Evolutionary conservation across 2,113 vertebrate species (phyloP), one percentile per base, ranked within the genome.

Genomic region (Clinocottus analis): DNA sequence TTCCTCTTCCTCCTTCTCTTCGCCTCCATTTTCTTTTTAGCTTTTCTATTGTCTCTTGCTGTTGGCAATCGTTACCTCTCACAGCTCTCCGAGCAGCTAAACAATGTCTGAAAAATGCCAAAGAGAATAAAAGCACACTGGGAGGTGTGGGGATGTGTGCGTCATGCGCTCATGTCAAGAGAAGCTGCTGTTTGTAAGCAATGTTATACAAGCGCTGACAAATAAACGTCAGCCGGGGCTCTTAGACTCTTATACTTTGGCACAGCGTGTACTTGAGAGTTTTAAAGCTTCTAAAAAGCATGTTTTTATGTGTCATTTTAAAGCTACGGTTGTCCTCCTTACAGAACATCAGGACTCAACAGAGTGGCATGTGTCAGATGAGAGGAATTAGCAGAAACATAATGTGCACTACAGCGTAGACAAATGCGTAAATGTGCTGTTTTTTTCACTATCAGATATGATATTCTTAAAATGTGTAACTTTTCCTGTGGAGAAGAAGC

Each of bases 91-190:
- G 51, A 84, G 72, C 73, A 74, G 60, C 79, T 64, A 41, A 85
- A 70, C 68, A 64, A 64, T 45, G 45, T 84, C 45, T 67, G 21
- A 75, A 87, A 81, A 80, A 72, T 41, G 29, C 31, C 78, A 77
- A n/a, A 9, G 29, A 65, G 66, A 60, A 37, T 67, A 27, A 74
- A 83, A 71, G 74, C 67, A 59, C 65, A 29, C 58, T 58, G 75
- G 47, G 64, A 70, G 49, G 47, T 76, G 41, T 56, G 49, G 43
- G 25, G 58, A 66, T 76, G 71, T 73, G 70, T 69, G 71, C 69
- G 69, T 64, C 53, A 64, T 16, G 43, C 21, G 27, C 49, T 55
- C 23, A 56, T 74, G 71, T 79, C 72, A 77, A 79, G 51, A 55
- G 77, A 25, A 66, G 37, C 29, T 74, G 29, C 60, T 58, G 59